Evolutionary conservation across 2,797 vertebrate genomes (phyloP).

Genomic region (Leptoclinus maculatus): DNA sequence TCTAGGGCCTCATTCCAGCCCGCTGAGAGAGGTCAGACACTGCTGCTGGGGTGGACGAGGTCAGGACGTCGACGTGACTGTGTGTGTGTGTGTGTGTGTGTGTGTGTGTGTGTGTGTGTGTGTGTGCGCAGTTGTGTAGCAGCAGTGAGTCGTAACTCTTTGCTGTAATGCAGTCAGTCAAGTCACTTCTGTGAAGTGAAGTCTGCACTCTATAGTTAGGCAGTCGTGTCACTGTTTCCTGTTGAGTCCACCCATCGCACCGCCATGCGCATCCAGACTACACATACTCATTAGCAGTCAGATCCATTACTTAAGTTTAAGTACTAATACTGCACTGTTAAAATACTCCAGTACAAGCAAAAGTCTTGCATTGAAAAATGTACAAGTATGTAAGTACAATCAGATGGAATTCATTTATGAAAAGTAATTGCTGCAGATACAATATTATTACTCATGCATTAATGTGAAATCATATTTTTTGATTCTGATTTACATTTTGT

Average conservation of each 20-base stretch:
- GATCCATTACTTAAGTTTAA: background rate
- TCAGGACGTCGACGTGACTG: slow-evolving; percentile 60
- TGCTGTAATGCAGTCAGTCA: slow-evolving; percentile 51
- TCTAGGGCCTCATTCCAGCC: slow-evolving; percentile 81
- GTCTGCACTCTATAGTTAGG: slow-evolving; percentile 76
- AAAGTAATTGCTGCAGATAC: background rate
- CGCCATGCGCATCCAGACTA: slow-evolving; percentile 38
- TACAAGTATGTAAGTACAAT: background rate
- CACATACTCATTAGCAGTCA: slow-evolving; percentile 9
- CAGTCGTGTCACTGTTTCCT: slow-evolving; percentile 60
- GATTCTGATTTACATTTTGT: background rate
- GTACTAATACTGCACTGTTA: background rate
- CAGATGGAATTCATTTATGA: background rate
- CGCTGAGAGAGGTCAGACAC: slow-evolving; percentile 79
- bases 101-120: slow-evolving; percentile 9
- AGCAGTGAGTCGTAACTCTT: slow-evolving; percentile 47
- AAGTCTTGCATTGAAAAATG: background rate
- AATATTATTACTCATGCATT: background rate
- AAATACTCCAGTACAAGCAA: background rate
- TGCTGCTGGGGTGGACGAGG: slow-evolving; percentile 65
- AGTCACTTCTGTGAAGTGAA: slow-evolving; percentile 53
- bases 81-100: background rate
- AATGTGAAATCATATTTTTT: background rate
- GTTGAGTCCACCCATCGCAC: slow-evolving; percentile 54
- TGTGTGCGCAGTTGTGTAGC: slow-evolving; percentile 6